phyloP scores from a whole-genome alignment of 1,140 invertebrate species.

The Lordiphosa mommai region DNA sequence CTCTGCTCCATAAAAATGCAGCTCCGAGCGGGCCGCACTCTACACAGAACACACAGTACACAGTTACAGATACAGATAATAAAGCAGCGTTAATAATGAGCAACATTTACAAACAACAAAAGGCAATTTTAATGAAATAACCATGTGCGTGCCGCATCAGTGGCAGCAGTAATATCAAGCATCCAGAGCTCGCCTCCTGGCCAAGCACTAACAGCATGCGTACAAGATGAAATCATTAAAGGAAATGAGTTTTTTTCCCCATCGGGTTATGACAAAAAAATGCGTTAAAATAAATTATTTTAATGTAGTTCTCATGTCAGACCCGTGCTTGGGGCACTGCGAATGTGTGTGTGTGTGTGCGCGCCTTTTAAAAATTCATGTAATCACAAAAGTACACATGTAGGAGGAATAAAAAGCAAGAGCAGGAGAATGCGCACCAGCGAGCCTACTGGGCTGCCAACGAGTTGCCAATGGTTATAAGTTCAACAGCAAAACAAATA shows the following conservation, averaged over 20 bases:
- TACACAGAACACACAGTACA: slow-evolving; percentile 4
- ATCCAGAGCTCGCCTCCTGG: slow-evolving; percentile 8
- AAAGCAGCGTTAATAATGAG: slow-evolving; percentile 72
- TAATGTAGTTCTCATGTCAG: slow-evolving; percentile 77
- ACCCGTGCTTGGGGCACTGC: slow-evolving; percentile 18
- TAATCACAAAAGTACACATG: slow-evolving; percentile 78
- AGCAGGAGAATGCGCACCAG: slow-evolving; percentile 28
- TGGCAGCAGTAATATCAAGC: slow-evolving; percentile 19
- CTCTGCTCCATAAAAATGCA: slow-evolving; percentile 64
- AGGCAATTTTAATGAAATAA: slow-evolving; percentile 78
- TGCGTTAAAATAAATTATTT: slow-evolving; percentile 78
- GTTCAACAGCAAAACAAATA: slow-evolving; percentile 34
- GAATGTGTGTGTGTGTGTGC: slow-evolving; percentile 26
- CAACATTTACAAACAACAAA: slow-evolving; percentile 78
- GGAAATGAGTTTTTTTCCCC: slow-evolving; percentile 76
- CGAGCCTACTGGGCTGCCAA: slow-evolving; percentile 42
- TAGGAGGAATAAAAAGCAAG: slow-evolving; percentile 52
- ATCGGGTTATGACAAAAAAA: slow-evolving; percentile 78
- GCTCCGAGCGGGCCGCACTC: slow-evolving; percentile 9
- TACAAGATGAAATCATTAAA: slow-evolving; percentile 78
- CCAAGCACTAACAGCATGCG: slow-evolving; percentile 48
- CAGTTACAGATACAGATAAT: slow-evolving; percentile 44
- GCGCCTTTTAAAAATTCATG: slow-evolving; percentile 76
- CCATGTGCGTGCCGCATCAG: slow-evolving; percentile 58
- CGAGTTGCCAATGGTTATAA: slow-evolving; percentile 37